These are phyloP conservation scores for Clitarchus hookeri DNA, from an alignment of 2,888 invertebrate species.

Conservation along the genomic window DNA sequence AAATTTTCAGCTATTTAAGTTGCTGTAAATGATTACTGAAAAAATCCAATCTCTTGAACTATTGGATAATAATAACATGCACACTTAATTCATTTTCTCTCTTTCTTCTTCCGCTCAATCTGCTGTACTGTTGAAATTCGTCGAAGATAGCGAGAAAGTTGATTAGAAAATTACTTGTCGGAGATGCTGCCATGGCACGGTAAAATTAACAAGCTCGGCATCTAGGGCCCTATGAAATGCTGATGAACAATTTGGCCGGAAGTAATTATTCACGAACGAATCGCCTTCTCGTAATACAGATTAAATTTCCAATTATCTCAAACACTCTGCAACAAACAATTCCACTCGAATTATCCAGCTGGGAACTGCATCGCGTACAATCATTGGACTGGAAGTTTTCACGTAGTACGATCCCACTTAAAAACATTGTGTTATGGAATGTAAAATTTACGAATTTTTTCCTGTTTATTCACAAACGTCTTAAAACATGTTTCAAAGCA, in stretches of 20 bases:
- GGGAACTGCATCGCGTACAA: neutral
- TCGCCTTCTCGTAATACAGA: neutral
- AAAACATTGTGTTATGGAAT: too few species aligned
- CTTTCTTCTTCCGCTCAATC: neutral
- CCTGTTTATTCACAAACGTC: too few species aligned
- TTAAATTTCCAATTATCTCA: neutral
- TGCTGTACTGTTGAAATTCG: neutral
- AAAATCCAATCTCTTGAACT: neutral
- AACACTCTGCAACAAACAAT: neutral
- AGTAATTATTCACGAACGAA: neutral
- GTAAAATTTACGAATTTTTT: too few species aligned
- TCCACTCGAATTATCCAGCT: neutral
- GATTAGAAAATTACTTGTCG: neutral
- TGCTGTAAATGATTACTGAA: neutral
- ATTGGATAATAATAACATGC: neutral
- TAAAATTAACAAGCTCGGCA: neutral
- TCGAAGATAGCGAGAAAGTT: neutral
- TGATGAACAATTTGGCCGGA: slow-evolving; percentile 11
- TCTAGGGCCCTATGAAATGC: neutral
- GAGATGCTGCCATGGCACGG: neutral
- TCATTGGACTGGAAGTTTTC: neutral
- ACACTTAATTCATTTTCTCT: neutral
- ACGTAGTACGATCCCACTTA: too few species aligned
- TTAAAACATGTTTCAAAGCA: too few species aligned
- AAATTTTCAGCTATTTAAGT: too few species aligned